phyloP scores from a whole-genome alignment of 2,113 vertebrate genomes.

The Todiramphus saurophagus region DNA sequence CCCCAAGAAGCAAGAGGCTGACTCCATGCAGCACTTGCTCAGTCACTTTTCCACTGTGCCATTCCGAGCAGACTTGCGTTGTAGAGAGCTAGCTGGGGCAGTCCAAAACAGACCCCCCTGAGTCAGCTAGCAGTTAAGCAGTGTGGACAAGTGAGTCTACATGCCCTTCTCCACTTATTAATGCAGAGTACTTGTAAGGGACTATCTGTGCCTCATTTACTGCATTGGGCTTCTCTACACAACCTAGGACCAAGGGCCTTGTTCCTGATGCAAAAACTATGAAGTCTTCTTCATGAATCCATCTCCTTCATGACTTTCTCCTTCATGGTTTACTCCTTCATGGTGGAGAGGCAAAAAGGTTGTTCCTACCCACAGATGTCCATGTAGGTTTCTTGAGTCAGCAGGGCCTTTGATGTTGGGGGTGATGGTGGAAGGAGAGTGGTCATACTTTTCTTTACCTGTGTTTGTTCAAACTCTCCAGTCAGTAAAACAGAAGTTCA shows the following conservation, averaged over 20 bases:
- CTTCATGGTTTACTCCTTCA: neutral
- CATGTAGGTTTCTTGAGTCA: neutral
- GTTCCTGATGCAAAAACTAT: neutral
- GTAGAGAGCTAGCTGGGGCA: neutral
- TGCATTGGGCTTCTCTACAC: neutral
- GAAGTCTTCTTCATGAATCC: neutral
- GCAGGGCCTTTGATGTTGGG: neutral
- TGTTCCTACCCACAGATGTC: neutral
- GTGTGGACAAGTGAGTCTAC: rapidly evolving
- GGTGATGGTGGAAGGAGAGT: neutral
- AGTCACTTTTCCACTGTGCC: neutral
- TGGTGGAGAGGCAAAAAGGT: neutral
- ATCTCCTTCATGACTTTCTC: neutral
- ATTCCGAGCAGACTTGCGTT: neutral
- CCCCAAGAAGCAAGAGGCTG: neutral
- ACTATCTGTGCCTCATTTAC: neutral
- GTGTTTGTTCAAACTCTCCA: neutral
- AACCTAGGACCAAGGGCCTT: neutral
- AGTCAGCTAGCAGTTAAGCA: neutral
- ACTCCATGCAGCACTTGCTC: neutral
- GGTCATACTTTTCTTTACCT: neutral
- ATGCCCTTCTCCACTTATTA: neutral
- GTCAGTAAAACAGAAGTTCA: neutral
- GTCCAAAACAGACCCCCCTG: neutral
- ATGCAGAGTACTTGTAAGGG: neutral